Evolutionary conservation across 2,797 vertebrate genomes (phyloP).

Genomic region (Mormyrops attenuatus): DNA sequence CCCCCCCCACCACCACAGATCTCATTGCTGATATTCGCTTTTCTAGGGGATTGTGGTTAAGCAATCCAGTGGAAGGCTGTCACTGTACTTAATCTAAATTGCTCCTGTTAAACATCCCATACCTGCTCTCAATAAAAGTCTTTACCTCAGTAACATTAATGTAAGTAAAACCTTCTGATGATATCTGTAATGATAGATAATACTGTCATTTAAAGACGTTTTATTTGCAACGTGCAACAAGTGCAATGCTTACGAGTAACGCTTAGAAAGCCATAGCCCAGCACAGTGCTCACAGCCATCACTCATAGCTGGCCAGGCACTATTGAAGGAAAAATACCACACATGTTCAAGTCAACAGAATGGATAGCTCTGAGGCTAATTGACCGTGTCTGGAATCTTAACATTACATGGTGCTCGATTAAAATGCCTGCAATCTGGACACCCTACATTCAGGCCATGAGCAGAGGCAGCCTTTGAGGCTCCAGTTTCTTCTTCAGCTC

Average conservation of each 20-base stretch:
- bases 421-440: neutral
- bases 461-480: neutral
- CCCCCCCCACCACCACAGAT: neutral
- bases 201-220: neutral
- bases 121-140: neutral
- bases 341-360: neutral
- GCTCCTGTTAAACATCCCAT: neutral
- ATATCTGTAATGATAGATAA: neutral
- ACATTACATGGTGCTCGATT: neutral
- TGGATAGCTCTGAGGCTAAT: neutral
- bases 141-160: neutral
- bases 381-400: neutral
- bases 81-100: neutral
- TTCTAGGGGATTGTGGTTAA: neutral
- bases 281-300: neutral
- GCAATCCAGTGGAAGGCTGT: neutral
- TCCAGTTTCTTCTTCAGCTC: constrained; percentile 3
- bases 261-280: neutral
- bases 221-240: neutral
- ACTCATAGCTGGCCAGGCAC: neutral
- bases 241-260: neutral
- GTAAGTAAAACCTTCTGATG: neutral
- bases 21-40: neutral
- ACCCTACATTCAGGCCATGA: neutral
- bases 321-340: neutral